Evolutionary conservation across 1,140 invertebrate species (phyloP).

Genomic region (Drosophila nigromelanica): DNA sequence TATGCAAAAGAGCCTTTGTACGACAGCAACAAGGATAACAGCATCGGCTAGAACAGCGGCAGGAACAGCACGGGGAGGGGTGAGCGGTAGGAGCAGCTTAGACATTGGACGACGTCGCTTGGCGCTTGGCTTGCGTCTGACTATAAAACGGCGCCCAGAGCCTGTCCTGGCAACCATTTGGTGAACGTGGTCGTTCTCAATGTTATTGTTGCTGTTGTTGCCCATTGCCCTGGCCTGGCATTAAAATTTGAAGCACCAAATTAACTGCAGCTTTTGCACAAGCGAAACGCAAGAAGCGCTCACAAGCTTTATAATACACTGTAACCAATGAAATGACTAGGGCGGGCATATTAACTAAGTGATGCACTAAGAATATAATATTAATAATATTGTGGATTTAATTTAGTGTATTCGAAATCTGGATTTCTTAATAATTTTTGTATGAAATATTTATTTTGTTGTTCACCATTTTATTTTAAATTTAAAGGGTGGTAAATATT

Average conservation of each 20-base stretch:
- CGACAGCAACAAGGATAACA: slow-evolving; percentile 29
- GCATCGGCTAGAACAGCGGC: neutral
- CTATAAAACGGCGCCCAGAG: slow-evolving; percentile 72
- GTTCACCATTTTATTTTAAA: too few species aligned
- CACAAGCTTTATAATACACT: slow-evolving; percentile 67
- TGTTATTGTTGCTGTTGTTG: slow-evolving; percentile 55
- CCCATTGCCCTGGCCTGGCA: slow-evolving; percentile 47
- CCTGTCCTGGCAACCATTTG: slow-evolving; percentile 59
- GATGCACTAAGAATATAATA: neutral
- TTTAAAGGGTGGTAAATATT: too few species aligned
- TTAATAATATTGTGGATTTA: neutral
- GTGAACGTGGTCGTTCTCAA: slow-evolving; percentile 60
- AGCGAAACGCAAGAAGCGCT: slow-evolving; percentile 55
- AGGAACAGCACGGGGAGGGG: neutral
- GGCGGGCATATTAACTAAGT: slow-evolving; percentile 7
- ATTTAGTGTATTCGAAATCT: too few species aligned
- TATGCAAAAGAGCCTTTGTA: slow-evolving; percentile 72
- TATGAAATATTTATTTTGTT: too few species aligned
- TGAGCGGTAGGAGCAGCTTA: slow-evolving; percentile 22
- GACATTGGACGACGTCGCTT: slow-evolving; percentile 46
- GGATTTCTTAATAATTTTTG: too few species aligned
- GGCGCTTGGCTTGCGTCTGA: slow-evolving; percentile 52
- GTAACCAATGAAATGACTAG: slow-evolving; percentile 30
- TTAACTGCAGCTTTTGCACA: slow-evolving; percentile 77
- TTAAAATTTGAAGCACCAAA: slow-evolving; percentile 82